These are phyloP conservation scores for Drosophila ezoana DNA, from an alignment of 2,888 invertebrate genomes.

Conservation along the genomic window DNA sequence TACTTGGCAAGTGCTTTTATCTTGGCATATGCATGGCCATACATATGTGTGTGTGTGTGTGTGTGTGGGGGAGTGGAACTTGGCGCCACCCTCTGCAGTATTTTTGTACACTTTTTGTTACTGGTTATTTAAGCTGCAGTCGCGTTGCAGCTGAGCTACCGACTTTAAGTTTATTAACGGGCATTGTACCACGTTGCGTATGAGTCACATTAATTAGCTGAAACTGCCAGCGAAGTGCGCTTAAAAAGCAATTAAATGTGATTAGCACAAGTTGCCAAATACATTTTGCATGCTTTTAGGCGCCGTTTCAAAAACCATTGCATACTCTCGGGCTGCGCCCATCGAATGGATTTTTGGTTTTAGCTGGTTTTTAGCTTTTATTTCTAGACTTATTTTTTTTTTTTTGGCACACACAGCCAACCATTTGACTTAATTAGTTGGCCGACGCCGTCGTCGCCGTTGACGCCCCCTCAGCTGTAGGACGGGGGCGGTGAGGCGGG, in stretches of 20 bases:
- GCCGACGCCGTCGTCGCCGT: conserved; percentile 42
- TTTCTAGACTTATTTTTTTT: conserved; percentile 15
- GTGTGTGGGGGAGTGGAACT: conserved; percentile 1
- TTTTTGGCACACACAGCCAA: conserved; percentile 37
- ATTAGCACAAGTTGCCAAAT: conserved; percentile 77
- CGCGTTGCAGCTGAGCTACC: conserved; percentile 8
- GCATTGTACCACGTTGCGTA: conserved; percentile 44
- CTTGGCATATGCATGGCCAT: conserved; percentile 46
- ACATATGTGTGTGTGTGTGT: conserved; percentile 15
- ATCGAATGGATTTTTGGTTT: conserved; percentile 35
- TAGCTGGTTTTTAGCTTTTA: conserved; percentile 23
- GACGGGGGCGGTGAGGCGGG: conserved; percentile 4
- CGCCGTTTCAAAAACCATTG: conserved; percentile 44
- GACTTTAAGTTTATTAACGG: conserved; percentile 46
- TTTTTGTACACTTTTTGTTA: conserved; percentile 14
- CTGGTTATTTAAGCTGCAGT: conserved; percentile 34
- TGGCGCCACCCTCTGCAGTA: conserved; percentile 28
- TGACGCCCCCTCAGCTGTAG: conserved; percentile 37
- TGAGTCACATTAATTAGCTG: conserved; percentile 74
- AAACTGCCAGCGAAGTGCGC: conserved; percentile 72
- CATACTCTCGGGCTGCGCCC: conserved; percentile 54
- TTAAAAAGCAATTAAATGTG: conserved; percentile 83
- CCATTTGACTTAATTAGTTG: conserved; percentile 83
- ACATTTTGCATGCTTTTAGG: conserved; percentile 56
- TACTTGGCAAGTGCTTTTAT: conserved; percentile 56